Percentiles rank a stretch among this genome's conserved stretches.
phyloP scores from a whole-genome alignment of 2,888 invertebrate genomes.

The Chalcosyrphus nemorum region DNA sequence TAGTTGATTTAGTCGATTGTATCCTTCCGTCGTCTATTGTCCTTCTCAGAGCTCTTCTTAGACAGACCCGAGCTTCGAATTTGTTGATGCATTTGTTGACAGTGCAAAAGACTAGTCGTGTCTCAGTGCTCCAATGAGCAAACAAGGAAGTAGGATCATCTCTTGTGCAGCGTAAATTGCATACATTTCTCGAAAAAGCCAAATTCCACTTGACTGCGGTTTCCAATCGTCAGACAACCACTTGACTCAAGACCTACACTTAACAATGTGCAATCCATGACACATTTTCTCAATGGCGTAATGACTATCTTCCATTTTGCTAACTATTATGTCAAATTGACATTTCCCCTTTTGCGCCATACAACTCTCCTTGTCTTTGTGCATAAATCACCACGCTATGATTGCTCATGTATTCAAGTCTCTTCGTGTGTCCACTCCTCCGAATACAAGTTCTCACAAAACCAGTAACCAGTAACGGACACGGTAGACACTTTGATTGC shows the following conservation, averaged over 20 bases:
- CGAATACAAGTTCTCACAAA: constrained; percentile 7
- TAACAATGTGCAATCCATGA: not conserved
- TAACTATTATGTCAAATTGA: constrained; percentile 40
- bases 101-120: too few relatives aligned
- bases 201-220: not conserved
- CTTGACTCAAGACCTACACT: not conserved
- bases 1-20: too few relatives aligned
- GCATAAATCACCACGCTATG: not conserved
- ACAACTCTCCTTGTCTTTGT: not conserved
- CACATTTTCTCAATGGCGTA: constrained; percentile 12
- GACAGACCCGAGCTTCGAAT: too few relatives aligned
- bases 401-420: constrained; percentile 14
- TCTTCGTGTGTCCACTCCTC: not conserved
- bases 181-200: not conserved
- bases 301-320: not conserved
- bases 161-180: too few relatives aligned
- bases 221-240: not conserved
- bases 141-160: too few relatives aligned
- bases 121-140: too few relatives aligned
- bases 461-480: not conserved
- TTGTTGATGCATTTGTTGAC: too few relatives aligned
- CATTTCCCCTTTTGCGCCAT: constrained; percentile 23
- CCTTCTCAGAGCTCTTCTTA: too few relatives aligned
- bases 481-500: constrained; percentile 35
- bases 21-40: too few relatives aligned